phyloP scores from a whole-genome alignment of 2,113 vertebrate species.

The Chaetodon auriga region DNA sequence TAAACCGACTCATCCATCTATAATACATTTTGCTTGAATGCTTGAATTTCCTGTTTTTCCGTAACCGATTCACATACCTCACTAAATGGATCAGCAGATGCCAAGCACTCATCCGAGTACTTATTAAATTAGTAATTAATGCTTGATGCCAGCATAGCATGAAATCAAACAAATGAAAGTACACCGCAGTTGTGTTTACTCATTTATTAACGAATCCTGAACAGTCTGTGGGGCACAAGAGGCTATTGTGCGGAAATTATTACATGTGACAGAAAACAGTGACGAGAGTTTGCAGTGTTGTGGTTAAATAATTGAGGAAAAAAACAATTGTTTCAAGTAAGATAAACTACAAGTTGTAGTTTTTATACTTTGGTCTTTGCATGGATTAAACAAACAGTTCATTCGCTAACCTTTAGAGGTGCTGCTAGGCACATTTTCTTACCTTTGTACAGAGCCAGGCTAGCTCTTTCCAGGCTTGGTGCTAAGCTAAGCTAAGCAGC shows the following conservation, averaged over 20 bases:
- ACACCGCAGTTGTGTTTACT: slow-evolving; percentile 23
- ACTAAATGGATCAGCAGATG: slow-evolving; percentile 35
- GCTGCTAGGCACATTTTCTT: no score
- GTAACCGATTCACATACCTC: slow-evolving; percentile 9
- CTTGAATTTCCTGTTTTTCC: not conserved
- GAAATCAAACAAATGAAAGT: slow-evolving; percentile 23
- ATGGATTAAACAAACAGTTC: not conserved
- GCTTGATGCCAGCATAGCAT: slow-evolving; percentile 19
- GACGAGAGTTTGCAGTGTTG: not conserved
- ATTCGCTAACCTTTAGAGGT: no score
- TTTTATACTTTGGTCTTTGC: not conserved
- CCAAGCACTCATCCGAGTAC: slow-evolving; percentile 17
- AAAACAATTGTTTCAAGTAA: no score
- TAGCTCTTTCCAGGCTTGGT: not conserved
- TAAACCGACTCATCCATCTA: not conserved
- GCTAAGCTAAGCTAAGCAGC: not conserved
- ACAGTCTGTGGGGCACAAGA: slow-evolving; percentile 1
- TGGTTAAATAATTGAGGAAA: not conserved
- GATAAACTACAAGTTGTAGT: not conserved
- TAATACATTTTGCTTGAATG: not conserved
- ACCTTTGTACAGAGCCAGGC: no score
- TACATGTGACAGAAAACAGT: slow-evolving; percentile 7
- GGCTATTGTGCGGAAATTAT: slow-evolving; percentile 13
- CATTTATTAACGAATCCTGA: slow-evolving; percentile 5
- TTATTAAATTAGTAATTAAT: slow-evolving; percentile 40